These are phyloP conservation scores for Polypedilum vanderplanki DNA, from an alignment of 1,140 invertebrate species.

Conservation along the genomic window DNA sequence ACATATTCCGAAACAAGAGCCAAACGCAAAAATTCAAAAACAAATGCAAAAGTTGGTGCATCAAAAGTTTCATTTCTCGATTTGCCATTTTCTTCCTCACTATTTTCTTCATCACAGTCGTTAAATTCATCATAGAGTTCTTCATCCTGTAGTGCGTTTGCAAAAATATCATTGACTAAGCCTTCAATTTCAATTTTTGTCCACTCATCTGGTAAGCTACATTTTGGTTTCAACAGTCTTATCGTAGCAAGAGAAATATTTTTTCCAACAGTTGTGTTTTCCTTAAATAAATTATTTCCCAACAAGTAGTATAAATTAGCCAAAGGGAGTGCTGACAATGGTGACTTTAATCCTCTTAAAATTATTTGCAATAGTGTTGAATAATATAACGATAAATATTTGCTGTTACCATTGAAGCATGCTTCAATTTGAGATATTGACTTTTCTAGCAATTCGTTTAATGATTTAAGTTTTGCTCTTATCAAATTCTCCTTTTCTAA, in stretches of 20 bases:
- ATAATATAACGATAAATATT: constrained; percentile 55
- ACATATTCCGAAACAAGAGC: constrained; percentile 50
- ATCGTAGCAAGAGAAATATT: constrained; percentile 62
- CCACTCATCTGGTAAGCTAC: constrained; percentile 71
- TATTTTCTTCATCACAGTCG: constrained; percentile 34
- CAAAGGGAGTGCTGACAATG: constrained; percentile 59
- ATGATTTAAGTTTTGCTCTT: constrained; percentile 47
- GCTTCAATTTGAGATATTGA: constrained; percentile 59
- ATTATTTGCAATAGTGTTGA: constrained; percentile 56
- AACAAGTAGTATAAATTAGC: constrained; percentile 56
- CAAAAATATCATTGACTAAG: constrained; percentile 33
- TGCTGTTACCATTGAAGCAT: constrained; percentile 53
- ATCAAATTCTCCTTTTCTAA: constrained; percentile 77
- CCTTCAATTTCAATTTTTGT: constrained; percentile 59
- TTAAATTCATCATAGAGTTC: constrained; percentile 10
- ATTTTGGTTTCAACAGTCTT: constrained; percentile 64
- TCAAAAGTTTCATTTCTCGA: constrained; percentile 47
- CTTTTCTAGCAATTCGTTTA: constrained; percentile 55
- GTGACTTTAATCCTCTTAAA: constrained; percentile 57
- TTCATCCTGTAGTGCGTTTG: constrained; percentile 31
- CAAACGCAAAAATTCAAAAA: constrained; percentile 70
- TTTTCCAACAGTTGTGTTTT: constrained; percentile 47
- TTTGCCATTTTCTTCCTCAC: constrained; percentile 27
- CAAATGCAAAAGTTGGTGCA: constrained; percentile 72
- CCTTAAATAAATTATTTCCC: constrained; percentile 47